Evolutionary conservation across 2,888 invertebrate genomes (phyloP).

Genomic region (Drosophila quinaria): DNA sequence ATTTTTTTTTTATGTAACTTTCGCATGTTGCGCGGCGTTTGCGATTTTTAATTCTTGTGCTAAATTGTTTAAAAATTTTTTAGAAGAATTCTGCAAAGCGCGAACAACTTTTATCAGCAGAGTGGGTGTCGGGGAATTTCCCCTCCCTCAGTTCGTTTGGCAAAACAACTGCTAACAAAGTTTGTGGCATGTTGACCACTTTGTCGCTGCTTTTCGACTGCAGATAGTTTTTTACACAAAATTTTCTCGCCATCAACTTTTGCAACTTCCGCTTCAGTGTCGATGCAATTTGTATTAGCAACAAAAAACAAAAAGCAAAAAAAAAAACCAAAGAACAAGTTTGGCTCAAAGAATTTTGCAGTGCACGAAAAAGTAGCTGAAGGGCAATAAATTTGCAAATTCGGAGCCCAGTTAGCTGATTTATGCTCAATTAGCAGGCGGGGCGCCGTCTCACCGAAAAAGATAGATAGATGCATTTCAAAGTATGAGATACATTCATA

Average conservation of each 20-base stretch:
- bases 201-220: conserved; percentile 63
- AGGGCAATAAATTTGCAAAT: conserved; percentile 68
- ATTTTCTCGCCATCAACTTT: conserved; percentile 3
- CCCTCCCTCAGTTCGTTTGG: conserved; percentile 37
- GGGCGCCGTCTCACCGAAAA: conserved; percentile 11
- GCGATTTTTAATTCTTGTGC: conserved; percentile 82
- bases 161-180: conserved; percentile 71
- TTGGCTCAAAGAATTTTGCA: conserved; percentile 63
- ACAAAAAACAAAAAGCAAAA: conserved; percentile 62
- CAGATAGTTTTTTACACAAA: conserved; percentile 49
- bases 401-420: conserved; percentile 53
- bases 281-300: conserved; percentile 78
- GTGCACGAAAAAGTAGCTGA: conserved; percentile 48
- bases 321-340: conserved; percentile 56
- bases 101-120: conserved; percentile 51
- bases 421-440: conserved; percentile 74
- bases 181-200: conserved; percentile 81
- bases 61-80: conserved; percentile 81
- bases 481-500: conserved; percentile 41
- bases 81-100: conserved; percentile 73
- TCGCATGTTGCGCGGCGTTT: conserved; percentile 75
- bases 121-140: neutral
- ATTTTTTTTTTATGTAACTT: conserved; percentile 47
- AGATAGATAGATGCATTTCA: conserved; percentile 16
- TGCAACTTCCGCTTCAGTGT: conserved; percentile 73